Percentiles rank a stretch among this genome's conserved stretches.
Evolutionary conservation across 23 tunicate species (phyloP).

Genomic region (Halocynthia aurantium): DNA sequence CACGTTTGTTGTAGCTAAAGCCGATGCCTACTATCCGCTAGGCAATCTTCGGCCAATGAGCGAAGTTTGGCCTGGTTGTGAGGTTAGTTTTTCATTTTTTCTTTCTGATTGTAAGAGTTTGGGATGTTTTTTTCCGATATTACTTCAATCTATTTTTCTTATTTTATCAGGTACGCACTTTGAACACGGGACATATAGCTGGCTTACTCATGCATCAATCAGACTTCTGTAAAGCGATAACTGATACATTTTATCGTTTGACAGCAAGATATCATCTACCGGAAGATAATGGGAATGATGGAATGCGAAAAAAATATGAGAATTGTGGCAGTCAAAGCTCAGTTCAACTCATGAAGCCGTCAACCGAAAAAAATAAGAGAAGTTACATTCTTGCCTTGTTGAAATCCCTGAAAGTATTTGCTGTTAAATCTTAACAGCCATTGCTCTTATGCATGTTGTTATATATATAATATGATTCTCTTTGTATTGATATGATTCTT

Average conservation of each 20-base stretch:
- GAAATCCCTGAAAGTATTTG: background rate
- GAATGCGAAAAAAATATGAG: background rate
- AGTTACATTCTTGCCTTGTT: background rate
- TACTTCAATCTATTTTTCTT: background rate
- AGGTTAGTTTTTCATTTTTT: conserved; percentile 36
- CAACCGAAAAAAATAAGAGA: background rate
- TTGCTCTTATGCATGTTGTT: no score
- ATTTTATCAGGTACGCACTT: conserved; percentile 41
- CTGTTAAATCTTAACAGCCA: conserved; percentile 5
- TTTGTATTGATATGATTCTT: no score
- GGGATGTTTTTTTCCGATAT: conserved; percentile 7
- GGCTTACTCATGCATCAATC: conserved; percentile 56
- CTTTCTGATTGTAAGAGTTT: background rate
- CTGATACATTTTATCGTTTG: conserved; percentile 55
- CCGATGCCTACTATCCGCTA: conserved; percentile 84
- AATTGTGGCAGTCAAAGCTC: no score
- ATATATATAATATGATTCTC: no score
- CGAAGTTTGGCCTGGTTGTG: conserved; percentile 89
- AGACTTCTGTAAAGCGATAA: conserved; percentile 56
- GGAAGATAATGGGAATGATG: background rate
- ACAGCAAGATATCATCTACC: conserved; percentile 4
- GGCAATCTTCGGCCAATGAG: conserved; percentile 39
- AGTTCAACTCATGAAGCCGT: no score
- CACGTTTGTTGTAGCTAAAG: conserved; percentile 76
- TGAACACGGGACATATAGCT: conserved; percentile 75